phyloP scores from a whole-genome alignment of 2,797 vertebrate species.

The Spinus olivaceus region DNA sequence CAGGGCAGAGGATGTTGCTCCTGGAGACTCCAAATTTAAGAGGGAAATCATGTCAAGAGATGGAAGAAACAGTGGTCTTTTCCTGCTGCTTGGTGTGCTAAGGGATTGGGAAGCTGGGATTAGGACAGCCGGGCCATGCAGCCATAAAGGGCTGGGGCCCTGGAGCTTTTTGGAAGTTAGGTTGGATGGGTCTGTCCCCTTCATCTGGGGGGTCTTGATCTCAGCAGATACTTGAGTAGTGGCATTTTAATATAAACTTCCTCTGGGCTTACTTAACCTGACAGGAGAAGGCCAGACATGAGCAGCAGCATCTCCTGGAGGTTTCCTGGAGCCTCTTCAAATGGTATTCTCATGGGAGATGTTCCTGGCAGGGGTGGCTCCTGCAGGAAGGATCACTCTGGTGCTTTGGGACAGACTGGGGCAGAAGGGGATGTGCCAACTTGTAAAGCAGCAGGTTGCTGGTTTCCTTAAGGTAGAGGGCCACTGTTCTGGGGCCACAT shows the following conservation, averaged over 20 bases:
- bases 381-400: background rate
- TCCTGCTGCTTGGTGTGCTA: background rate
- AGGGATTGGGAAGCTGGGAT: background rate
- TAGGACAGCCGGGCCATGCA: background rate
- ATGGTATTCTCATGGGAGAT: background rate
- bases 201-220: background rate
- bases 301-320: background rate
- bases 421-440: background rate
- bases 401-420: background rate
- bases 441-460: background rate
- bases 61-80: background rate
- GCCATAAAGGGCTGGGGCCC: background rate
- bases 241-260: background rate
- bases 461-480: background rate
- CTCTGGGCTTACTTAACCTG: background rate
- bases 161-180: background rate
- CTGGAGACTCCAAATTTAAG: background rate
- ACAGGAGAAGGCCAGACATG: background rate
- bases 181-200: background rate
- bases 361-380: background rate
- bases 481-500: background rate
- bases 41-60: background rate
- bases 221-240: accelerated
- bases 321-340: background rate
- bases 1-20: background rate